These are phyloP conservation scores for Dromius quadrimaculatus DNA, from an alignment of 2,888 invertebrate species.

Conservation along the genomic window DNA sequence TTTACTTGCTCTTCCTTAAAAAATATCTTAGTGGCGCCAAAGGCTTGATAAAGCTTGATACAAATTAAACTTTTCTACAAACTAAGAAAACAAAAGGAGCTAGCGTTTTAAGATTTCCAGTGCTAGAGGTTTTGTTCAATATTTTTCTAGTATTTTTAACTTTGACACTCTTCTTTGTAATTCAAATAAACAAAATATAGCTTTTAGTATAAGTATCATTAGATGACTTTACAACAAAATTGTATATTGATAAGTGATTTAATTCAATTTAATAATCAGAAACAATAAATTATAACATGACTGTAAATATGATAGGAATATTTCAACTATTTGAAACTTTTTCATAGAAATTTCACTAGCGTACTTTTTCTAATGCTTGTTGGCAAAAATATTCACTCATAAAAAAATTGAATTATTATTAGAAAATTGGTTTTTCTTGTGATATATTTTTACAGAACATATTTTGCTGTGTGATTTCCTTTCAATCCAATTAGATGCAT, in stretches of 20 bases:
- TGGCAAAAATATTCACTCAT: slow-evolving; percentile 7
- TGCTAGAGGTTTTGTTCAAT: slow-evolving; percentile 10
- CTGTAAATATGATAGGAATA: slow-evolving; percentile 11
- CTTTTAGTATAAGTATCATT: slow-evolving; percentile 6
- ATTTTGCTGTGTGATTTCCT: neutral
- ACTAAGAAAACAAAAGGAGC: too few species aligned
- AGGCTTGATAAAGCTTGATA: too few species aligned
- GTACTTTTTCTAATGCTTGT: slow-evolving; percentile 47
- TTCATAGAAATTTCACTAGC: slow-evolving; percentile 11
- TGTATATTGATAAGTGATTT: slow-evolving; percentile 6
- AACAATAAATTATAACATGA: too few species aligned
- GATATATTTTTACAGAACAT: slow-evolving; percentile 44
- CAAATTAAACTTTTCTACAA: too few species aligned
- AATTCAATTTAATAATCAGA: neutral
- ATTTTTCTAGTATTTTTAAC: slow-evolving; percentile 22
- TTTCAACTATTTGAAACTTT: slow-evolving; percentile 1
- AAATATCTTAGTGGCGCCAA: too few species aligned
- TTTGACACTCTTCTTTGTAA: slow-evolving; percentile 3
- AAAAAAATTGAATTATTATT: slow-evolving; percentile 23
- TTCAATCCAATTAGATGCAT: neutral
- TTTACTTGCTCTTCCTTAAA: too few species aligned
- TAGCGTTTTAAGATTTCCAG: too few species aligned
- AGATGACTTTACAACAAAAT: too few species aligned
- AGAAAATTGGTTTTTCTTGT: slow-evolving; percentile 41
- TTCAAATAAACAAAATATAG: slow-evolving; percentile 18